These are phyloP conservation scores for Drosophila maculinotata DNA, from an alignment of 2,888 invertebrate species.

Conservation along the genomic window DNA sequence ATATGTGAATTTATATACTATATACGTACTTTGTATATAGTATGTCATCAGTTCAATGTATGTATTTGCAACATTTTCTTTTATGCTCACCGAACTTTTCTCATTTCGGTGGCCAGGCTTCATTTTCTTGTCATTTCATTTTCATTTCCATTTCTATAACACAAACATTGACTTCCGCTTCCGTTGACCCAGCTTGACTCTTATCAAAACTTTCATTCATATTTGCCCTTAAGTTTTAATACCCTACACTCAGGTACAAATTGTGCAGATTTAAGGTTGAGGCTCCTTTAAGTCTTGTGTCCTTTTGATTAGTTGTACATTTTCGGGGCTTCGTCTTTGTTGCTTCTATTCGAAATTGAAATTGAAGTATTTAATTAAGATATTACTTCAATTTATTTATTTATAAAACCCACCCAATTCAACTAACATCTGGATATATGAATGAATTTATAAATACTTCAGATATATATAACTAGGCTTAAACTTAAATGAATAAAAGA, in stretches of 20 bases:
- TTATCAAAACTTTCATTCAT: slow-evolving; percentile 44
- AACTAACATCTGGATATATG: too few relatives aligned
- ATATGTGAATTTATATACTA: neutral
- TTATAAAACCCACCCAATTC: too few relatives aligned
- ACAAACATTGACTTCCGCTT: slow-evolving; percentile 69
- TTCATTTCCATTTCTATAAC: slow-evolving; percentile 72
- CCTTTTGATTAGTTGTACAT: neutral
- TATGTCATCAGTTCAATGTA: slow-evolving; percentile 44
- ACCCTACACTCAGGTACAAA: neutral
- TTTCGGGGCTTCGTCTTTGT: neutral
- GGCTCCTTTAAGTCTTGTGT: neutral
- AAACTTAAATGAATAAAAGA: too few relatives aligned
- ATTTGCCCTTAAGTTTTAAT: slow-evolving; percentile 16
- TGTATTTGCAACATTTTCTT: slow-evolving; percentile 73
- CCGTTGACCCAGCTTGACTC: slow-evolving; percentile 59
- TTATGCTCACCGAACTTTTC: slow-evolving; percentile 64
- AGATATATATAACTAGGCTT: too few relatives aligned
- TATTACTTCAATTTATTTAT: too few relatives aligned
- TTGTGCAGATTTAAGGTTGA: neutral
- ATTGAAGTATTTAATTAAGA: slow-evolving; percentile 1
- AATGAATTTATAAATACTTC: too few relatives aligned
- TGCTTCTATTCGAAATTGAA: neutral
- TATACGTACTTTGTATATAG: slow-evolving; percentile 18
- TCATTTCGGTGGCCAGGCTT: slow-evolving; percentile 51
- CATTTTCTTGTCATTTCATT: slow-evolving; percentile 59